Base-by-base conservation (phyloP, 2,113 vertebrate genomes). In the Anolis sagrei region DNA sequence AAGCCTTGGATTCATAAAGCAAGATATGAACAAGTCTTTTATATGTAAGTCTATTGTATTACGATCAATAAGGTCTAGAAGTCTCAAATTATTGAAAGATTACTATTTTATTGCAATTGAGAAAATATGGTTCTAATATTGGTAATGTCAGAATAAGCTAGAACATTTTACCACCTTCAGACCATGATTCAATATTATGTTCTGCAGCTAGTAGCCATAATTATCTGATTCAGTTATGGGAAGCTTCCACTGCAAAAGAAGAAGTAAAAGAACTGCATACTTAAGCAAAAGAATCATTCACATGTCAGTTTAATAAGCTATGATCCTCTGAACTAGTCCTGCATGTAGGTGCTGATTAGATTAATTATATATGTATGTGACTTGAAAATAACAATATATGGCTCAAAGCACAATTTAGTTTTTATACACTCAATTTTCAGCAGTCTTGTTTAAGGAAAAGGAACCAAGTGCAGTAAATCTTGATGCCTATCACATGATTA, bases 401-500 rank as follows among this genome's bases (percentile, higher is more conserved):
- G 44, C 79, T 93, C 87, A 54, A 36, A 83, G 87, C 84, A 85
- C 54, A 85, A 75, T 88, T 90, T 82, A 87, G 80, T 91, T 88
- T 89, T 72, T 82, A 84, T 48, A 44, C 84, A 89, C 81, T 82
- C 21, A 54, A 62, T 86, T 92, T 84, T 49, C 2, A 88, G 0
- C 75, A 89, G 85, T 76, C 76, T 90, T 83, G 58, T 81, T 85
- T 51, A 13, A 89, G 85, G 75, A 69, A 86, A 86, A 89, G 80
- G 79, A 92, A 64, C 54, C 36, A 74, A 84, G 18, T 87, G 34
- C 8, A 80, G 48, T 13, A 88, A 82, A 83, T 84, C 61, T 70
- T 74, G n/a, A 73, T 88, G 62, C 81, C 54, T 76, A 13, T 58
- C 32, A 66, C 27, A 32, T 81, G n/a, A 77, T 48, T 85, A 81